Evolutionary conservation across 2,113 vertebrate species (phyloP), one percentile per base, ranked within the genome.

Genomic region (Ovibos moschatus): DNA sequence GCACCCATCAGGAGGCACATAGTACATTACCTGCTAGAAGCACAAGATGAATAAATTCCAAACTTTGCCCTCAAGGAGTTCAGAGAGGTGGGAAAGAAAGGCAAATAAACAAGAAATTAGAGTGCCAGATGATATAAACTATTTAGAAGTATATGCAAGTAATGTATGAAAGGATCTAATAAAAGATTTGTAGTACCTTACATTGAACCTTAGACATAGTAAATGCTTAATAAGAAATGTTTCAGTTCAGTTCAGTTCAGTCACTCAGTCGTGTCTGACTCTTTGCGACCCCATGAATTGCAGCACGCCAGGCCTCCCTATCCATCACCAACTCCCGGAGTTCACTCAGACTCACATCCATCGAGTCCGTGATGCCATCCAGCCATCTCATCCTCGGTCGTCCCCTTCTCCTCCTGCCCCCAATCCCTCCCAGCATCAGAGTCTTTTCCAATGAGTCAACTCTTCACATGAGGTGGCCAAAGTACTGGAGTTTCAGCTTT

Each of bases 1-100:
- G 78, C 7, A 79, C 43, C 79, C 87, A 64, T 58, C 43, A 58
- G 23, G 11, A 16, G 8, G 64, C 33, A 76, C 1, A 11, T 30
- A 30, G 16, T 82, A 21, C 33, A 30, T 83, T 84, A 81, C 85
- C 36, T 58, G n/a, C 53, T 88, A 36, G 30, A 30, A 74, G 43
- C 25, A 30, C 25, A 78, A 94, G 51, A 94, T 81, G 78, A 96
- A 27, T 86, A 88, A 58, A 5, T 57, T 58, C n/a, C 57, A 92
- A 71, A 40, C 83, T 94, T 91, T 78, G 51, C 40, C 50, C 62
- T 82, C 45, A 40, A 89, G 81, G 91, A 83, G 57, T 53, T 62
- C 81, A 87, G 62, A 92, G 62, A 53, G 3, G 19, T 64, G 40
- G 27, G 30, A 84, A 60, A 84, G 57, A 76, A 45, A 89, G 53